Conservation (phyloP, 64 coral and sea anemone genomes). For the Montipora cactus region DNA sequence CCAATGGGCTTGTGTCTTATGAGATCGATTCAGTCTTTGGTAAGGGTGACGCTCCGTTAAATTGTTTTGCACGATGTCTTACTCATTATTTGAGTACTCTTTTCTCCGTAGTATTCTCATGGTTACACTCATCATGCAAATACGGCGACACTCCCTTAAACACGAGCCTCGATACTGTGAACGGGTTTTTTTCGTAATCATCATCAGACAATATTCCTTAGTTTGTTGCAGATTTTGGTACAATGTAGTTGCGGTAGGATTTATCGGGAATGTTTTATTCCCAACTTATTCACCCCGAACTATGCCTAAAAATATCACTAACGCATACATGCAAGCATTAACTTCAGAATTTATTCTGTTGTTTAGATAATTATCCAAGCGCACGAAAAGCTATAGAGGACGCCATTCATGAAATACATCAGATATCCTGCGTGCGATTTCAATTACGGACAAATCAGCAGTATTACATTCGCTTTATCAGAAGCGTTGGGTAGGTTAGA, state of each 20-base stretch:
- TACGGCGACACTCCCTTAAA: too few relatives aligned
- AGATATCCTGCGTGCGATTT: constrained; percentile 79
- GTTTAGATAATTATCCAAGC: constrained; percentile 49
- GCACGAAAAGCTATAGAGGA: constrained; percentile 44
- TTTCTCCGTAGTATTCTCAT: too few relatives aligned
- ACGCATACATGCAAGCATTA: neutral
- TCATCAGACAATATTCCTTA: too few relatives aligned
- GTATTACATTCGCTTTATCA: constrained; percentile 65
- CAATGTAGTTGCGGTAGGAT: too few relatives aligned
- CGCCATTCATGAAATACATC: constrained; percentile 66
- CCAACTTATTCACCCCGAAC: too few relatives aligned
- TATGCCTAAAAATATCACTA: too few relatives aligned
- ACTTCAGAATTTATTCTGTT: neutral
- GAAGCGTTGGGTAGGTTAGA: constrained; percentile 63
- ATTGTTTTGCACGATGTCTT: neutral
- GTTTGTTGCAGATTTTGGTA: too few relatives aligned
- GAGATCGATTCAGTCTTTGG: constrained; percentile 75
- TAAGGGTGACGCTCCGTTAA: neutral
- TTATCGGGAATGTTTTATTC: too few relatives aligned
- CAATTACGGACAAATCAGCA: constrained; percentile 53
- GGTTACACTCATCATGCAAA: too few relatives aligned
- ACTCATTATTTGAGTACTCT: too few relatives aligned
- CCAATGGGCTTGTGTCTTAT: constrained; percentile 76
- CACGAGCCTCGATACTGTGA: too few relatives aligned
- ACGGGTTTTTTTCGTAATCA: too few relatives aligned